phyloP scores from a whole-genome alignment of 2,888 invertebrate species.

The Blomia tropicalis region DNA sequence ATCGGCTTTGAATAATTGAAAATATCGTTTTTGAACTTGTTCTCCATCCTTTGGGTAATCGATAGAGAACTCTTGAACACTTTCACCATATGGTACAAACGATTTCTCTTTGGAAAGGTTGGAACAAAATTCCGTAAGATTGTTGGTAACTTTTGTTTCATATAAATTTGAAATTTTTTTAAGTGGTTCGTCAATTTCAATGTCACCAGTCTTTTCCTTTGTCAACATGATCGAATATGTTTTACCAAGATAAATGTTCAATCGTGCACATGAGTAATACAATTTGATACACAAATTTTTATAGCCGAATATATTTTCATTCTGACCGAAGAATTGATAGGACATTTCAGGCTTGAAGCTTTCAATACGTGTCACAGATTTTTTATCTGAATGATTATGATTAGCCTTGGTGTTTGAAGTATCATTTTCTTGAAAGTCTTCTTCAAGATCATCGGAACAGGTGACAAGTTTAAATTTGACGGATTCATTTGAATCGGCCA shows the following conservation, averaged over 20 bases:
- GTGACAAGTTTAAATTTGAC: slow-evolving; percentile 37
- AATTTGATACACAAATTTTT: slow-evolving; percentile 59
- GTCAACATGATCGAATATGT: slow-evolving; percentile 52
- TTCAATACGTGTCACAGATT: not conserved
- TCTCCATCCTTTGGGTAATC: slow-evolving; percentile 3
- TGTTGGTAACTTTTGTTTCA: slow-evolving; percentile 49
- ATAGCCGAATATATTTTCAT: slow-evolving; percentile 86
- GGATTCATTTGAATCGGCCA: slow-evolving; percentile 44
- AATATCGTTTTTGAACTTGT: slow-evolving; percentile 35
- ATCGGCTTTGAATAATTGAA: slow-evolving; percentile 65
- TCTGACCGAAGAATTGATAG: slow-evolving; percentile 80
- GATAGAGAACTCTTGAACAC: slow-evolving; percentile 45
- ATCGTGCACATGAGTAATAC: slow-evolving; percentile 60
- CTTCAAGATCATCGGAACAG: slow-evolving; percentile 47
- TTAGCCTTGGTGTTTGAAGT: not conserved
- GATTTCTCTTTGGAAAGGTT: slow-evolving; percentile 48
- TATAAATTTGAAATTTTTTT: slow-evolving; percentile 51
- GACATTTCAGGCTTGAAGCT: slow-evolving; percentile 67
- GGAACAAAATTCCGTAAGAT: slow-evolving; percentile 54
- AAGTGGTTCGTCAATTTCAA: slow-evolving; percentile 55
- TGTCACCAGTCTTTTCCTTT: slow-evolving; percentile 38
- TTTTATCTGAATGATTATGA: not conserved
- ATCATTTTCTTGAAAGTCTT: slow-evolving; percentile 40
- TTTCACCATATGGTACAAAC: slow-evolving; percentile 59
- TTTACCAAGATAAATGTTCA: slow-evolving; percentile 62